Base-by-base conservation (phyloP, 2,113 vertebrate species). In the Pachyramphus minor region DNA sequence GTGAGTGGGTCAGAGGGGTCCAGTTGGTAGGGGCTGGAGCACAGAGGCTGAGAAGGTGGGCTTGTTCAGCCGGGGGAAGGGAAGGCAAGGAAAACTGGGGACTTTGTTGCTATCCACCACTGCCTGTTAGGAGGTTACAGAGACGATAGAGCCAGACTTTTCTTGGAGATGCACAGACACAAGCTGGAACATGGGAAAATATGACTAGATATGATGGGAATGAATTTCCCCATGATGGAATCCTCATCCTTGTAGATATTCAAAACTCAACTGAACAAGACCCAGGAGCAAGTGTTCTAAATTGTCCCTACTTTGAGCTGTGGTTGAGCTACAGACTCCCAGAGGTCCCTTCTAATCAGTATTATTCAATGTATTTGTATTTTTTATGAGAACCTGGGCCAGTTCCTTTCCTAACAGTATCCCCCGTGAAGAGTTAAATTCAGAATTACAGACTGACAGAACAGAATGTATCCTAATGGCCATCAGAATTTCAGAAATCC, bases 1-100 rank as follows among this genome's bases (percentile, higher is more conserved):
- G 28, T 0, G 1, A 64, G 44, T 25, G 3, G 19, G 30, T 25
- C 14, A 35, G 21, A 73, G 30, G 21, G 0, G 0, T 14, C 17
- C 0, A 1, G 13, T 9, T 47, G 39, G 60, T 37, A 75, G 24
- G n/a, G 27, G 5, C 44, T 73, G 52, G 33, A 66, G 17, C 33
- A 73, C 17, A 41, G 45, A 13, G 9, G n/a, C 53, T 74, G n/a
- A 35, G 31, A 22, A 55, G 17, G 6, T 42, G 27, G 17, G 21
- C 17, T 86, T 44, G 44, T 66, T 73, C 25, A 60, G 11, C 74
- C 33, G 73, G 74, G 52, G 53, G 39, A 73, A 60, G 17, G 30
- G n/a, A 45, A 73, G 41, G 35, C n/a, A n/a, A n/a, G n/a, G n/a
- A 27, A 62, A 62, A 68, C 4, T 3, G 31, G 21, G 12, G 9